Evolutionary conservation across 2,797 vertebrate genomes (phyloP).

Genomic region (Typhlichthys eigenmanni): DNA sequence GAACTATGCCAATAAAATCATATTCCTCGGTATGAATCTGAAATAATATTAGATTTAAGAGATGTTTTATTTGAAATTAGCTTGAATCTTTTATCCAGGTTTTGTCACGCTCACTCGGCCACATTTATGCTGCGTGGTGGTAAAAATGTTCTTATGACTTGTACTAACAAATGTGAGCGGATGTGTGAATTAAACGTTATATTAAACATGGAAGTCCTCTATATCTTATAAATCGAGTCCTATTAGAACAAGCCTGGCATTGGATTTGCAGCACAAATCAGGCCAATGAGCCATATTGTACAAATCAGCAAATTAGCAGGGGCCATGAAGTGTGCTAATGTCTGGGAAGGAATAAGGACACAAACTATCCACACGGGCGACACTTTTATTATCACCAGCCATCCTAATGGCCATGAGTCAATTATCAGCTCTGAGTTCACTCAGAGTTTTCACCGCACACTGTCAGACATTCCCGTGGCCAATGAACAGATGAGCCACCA

Average conservation of each 20-base stretch:
- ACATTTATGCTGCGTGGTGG: conserved; percentile 65
- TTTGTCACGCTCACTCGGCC: conserved; percentile 62
- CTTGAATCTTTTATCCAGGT: conserved; percentile 44
- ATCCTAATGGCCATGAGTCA: conserved; percentile 79
- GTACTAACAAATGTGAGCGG: conserved; percentile 71
- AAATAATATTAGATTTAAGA: conserved; percentile 69
- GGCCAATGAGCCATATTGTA: conserved; percentile 84
- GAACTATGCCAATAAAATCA: conserved; percentile 65
- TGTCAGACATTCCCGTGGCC: conserved; percentile 60
- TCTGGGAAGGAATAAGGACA: conserved; percentile 77
- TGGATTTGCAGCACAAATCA: conserved; percentile 80
- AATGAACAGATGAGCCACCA: conserved; percentile 64
- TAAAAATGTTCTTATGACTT: conserved; percentile 74
- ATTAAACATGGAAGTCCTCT: conserved; percentile 73
- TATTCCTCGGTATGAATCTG: conserved; percentile 51
- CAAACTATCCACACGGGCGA: conserved; percentile 76
- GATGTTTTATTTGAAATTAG: conserved; percentile 55
- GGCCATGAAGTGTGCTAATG: conserved; percentile 84
- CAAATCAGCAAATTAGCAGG: conserved; percentile 83
- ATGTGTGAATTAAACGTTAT: conserved; percentile 74
- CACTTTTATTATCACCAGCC: conserved; percentile 81
- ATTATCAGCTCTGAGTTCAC: conserved; percentile 79
- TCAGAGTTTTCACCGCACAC: conserved; percentile 72
- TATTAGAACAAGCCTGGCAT: conserved; percentile 79
- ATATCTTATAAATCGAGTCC: conserved; percentile 74